Conservation (phyloP, 2,797 vertebrate species). For the Graptemys geographica region DNA sequence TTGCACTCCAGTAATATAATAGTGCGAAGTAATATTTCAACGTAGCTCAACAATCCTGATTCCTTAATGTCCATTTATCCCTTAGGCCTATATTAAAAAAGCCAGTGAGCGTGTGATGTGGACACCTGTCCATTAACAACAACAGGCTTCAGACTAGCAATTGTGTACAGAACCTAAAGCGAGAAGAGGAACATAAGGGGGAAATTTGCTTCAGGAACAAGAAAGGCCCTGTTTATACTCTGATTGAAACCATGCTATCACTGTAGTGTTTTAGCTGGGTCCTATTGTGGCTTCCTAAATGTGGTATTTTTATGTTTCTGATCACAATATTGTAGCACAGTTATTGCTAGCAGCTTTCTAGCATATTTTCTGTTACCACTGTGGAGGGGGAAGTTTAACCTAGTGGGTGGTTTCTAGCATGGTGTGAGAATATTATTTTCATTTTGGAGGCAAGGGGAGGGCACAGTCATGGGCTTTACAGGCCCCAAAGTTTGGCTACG, state of each 20-base stretch:
- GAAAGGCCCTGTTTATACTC: neutral
- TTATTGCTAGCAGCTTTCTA: neutral
- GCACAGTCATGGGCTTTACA: neutral
- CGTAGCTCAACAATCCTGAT: neutral
- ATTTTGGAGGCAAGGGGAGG: neutral
- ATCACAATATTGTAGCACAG: neutral
- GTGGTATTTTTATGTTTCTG: neutral
- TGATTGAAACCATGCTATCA: neutral
- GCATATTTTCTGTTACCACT: neutral
- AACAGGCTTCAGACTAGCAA: neutral
- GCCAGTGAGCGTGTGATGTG: neutral
- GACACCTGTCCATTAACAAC: neutral
- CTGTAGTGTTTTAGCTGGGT: neutral
- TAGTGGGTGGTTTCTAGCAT: neutral
- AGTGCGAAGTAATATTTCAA: neutral
- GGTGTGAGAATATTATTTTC: accelerated
- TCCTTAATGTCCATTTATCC: neutral
- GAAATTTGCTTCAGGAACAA: neutral
- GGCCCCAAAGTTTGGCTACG: neutral
- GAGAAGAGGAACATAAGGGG: neutral
- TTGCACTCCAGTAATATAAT: neutral
- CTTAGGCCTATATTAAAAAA: neutral
- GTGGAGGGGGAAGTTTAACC: neutral
- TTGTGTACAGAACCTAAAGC: neutral
- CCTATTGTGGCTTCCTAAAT: neutral